Evolutionary conservation across 2,888 invertebrate species (phyloP), one percentile per base, ranked within the genome.

Genomic region (Diaphora mendica): DNA sequence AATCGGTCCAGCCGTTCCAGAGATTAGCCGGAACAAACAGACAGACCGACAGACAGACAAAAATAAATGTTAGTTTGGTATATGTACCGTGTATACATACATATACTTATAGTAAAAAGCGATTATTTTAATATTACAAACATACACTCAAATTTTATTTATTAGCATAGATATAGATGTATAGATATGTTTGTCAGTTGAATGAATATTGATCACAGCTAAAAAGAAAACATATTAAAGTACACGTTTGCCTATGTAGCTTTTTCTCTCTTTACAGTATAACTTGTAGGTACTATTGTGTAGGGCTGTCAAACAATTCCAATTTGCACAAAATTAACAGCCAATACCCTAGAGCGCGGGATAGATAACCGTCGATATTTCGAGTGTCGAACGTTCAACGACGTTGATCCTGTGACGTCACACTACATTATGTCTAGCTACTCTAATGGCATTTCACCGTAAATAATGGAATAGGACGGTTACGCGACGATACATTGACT

Each of bases 321-420:
- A 26, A n/a, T 35, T 26, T 59, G 33, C 33, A 33, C 33, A 70
- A 64, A 70, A 71, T 66, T 30, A 39, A 23, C 33, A 44, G 64
- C 30, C 69, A 68, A 73, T 69, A 35, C 55, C 39, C 59, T 55
- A 26, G 64, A 51, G 64, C 30, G 42, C 30, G 20, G 30, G 74
- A 66, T 48, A 62, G 59, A 11, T 70, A 70, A 70, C 66, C 66
- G n/a, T 59, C 66, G 35, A 70, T 70, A 70, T 70, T 67, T 70
- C 62, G 26, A 67, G 55, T 67, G 44, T 39, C 48, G 33, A 30
- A 48, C 68, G 59, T 44, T 44, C 44, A 42, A 20, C 35, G n/a
- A n/a, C n/a, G n/a, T n/a, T 67, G 62, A 72, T 44, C 62, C 68
- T 67, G 48, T 68, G 48, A 67, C 55, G 62, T 74, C 70, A 65